Percentiles rank a stretch among this genome's conserved stretches.
phyloP scores from a whole-genome alignment of 2,113 vertebrate genomes.

The Trinectes maculatus region DNA sequence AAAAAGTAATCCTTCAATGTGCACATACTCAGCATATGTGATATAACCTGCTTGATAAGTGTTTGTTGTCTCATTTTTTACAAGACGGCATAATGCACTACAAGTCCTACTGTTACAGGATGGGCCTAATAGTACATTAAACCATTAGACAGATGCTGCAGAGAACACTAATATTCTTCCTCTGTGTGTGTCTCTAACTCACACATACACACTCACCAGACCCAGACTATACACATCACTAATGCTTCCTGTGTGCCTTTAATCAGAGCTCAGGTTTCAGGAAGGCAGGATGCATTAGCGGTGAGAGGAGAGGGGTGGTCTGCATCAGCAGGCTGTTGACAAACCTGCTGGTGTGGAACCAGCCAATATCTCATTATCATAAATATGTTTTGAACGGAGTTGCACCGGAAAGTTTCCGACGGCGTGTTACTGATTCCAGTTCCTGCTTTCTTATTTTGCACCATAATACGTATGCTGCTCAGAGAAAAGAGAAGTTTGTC shows the following conservation, averaged over 20 bases:
- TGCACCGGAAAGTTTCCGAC: neutral
- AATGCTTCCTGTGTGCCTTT: conserved; percentile 78
- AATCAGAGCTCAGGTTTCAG: conserved; percentile 78
- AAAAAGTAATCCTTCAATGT: conserved; percentile 27
- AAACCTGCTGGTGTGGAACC: conserved; percentile 38
- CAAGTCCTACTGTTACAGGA: conserved; percentile 42
- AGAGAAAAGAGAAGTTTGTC: neutral
- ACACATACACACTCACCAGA: conserved; percentile 39
- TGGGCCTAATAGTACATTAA: conserved; percentile 56
- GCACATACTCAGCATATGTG: conserved; percentile 23
- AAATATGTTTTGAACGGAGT: conserved; percentile 13
- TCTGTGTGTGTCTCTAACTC: conserved; percentile 20
- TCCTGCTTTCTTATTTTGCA: neutral
- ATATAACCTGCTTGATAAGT: conserved; percentile 11
- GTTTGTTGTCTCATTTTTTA: conserved; percentile 29
- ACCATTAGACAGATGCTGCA: conserved; percentile 57
- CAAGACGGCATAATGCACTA: neutral
- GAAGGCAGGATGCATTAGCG: conserved; percentile 77
- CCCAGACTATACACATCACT: conserved; percentile 47
- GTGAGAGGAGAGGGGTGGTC: conserved; percentile 39
- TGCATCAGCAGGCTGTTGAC: conserved; percentile 61
- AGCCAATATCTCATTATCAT: conserved; percentile 17
- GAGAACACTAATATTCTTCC: conserved; percentile 50
- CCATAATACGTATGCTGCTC: neutral
- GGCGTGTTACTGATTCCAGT: conserved; percentile 1